A percentile compares a stretch with the other conserved stretches of the same genome.
Conservation (phyloP, 2,888 invertebrate genomes). For the Elysia crispata region DNA sequence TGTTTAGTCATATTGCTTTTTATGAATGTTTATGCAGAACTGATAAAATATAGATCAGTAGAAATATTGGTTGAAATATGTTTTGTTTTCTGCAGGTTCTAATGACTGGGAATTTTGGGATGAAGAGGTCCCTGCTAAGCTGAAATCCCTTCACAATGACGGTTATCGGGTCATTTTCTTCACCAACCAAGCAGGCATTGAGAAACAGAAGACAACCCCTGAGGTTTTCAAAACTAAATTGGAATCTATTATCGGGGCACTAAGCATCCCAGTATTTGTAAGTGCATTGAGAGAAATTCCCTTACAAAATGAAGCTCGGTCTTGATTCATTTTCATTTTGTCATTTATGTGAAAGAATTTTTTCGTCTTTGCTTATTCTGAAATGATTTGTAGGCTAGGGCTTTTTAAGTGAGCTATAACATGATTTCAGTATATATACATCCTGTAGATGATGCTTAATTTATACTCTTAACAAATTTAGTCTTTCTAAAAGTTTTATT, state of each 20-base stretch:
- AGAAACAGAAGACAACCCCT: slow-evolving; percentile 71
- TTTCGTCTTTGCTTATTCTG: no score
- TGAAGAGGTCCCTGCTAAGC: slow-evolving; percentile 69
- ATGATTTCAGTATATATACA: no score
- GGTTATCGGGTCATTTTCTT: slow-evolving; percentile 74
- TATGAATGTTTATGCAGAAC: no score
- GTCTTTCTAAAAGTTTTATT: no score
- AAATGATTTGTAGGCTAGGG: no score
- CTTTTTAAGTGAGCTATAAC: no score
- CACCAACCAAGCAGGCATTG: slow-evolving; percentile 76
- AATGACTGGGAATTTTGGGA: slow-evolving; percentile 76
- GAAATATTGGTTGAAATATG: no score
- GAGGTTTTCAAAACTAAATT: slow-evolving; percentile 68
- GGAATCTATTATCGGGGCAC: slow-evolving; percentile 68
- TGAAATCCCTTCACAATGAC: slow-evolving; percentile 67
- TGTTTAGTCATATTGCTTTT: no score
- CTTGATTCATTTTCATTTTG: neutral
- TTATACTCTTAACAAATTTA: no score
- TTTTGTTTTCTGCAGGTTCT: slow-evolving; percentile 56
- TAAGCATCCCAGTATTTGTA: slow-evolving; percentile 70
- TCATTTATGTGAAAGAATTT: neutral
- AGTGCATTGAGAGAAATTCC: slow-evolving; percentile 49
- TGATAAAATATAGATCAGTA: no score
- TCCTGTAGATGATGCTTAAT: no score
- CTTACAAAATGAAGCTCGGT: neutral